Evolutionary conservation across 2,113 vertebrate genomes (phyloP).

Genomic region (Myrmophylax atrothorax): DNA sequence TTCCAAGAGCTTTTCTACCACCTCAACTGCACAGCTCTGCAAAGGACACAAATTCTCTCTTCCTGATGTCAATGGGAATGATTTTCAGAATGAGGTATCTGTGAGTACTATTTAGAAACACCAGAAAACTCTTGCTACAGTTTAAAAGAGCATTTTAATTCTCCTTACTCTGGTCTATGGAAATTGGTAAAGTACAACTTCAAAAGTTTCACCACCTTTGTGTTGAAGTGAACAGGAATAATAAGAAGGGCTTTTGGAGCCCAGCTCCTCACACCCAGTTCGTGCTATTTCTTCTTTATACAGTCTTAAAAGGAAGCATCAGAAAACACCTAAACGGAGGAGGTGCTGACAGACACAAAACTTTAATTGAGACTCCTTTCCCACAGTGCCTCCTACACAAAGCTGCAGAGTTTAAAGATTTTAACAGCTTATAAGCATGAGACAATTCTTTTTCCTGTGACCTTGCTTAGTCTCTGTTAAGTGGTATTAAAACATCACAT

Average conservation of each 20-base stretch:
- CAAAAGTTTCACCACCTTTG: not conserved
- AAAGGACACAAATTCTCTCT: not conserved
- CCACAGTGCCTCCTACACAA: constrained; percentile 52
- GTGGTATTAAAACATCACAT: not conserved
- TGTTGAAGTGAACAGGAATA: not conserved
- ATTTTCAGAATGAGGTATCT: not conserved
- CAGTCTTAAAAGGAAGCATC: constrained; percentile 27
- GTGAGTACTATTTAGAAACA: not conserved
- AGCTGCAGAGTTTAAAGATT: constrained; percentile 29
- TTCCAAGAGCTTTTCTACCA: not conserved
- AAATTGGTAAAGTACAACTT: not conserved
- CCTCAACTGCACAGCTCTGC: not conserved
- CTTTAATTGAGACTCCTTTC: constrained; percentile 47
- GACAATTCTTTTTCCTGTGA: constrained; percentile 36
- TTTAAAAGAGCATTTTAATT: not conserved
- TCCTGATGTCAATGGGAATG: not conserved
- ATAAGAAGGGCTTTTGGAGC: not conserved
- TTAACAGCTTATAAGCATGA: constrained; percentile 20
- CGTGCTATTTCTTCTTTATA: not conserved
- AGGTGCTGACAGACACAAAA: constrained; percentile 57
- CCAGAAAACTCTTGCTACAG: not conserved
- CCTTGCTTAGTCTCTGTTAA: not conserved
- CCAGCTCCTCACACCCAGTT: not conserved
- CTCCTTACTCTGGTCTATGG: not conserved
- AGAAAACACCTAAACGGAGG: constrained; percentile 52